Base-by-base conservation (phyloP, 1,140 invertebrate genomes). In the Zaprionus ghesquierei region DNA sequence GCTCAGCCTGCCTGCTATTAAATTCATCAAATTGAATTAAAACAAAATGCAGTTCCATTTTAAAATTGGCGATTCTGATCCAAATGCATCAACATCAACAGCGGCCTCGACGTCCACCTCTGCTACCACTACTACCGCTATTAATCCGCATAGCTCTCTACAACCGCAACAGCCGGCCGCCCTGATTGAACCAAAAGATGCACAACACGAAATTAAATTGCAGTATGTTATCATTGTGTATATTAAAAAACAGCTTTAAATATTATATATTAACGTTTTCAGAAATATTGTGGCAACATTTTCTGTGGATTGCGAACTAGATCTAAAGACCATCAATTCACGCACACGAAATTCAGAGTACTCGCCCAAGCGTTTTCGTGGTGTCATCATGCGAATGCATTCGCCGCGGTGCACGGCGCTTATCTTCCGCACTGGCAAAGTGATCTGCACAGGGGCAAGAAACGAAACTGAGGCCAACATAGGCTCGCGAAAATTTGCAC, bases 301-400 rank as follows among this genome's bases (percentile, higher is more conserved):
- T 0, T 98, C 97, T 90, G 93, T 99, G 50, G 95, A 95, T 23
- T 98, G 97, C 91, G 95, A 96, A 92, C 92, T 99, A 59, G 96
- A 98, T 92, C 93, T 99, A 20, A 95, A 96, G 89, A 96, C 96
- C 71, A 99, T 99, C 70, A 99, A 99, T 75, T 95, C 98, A 27
- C 95, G 98, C 79, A 99, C 99, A 8, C 94, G 99, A 90, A 99
- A 99, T 94, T 99, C 99, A 0, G 99, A 99, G 93, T 99, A 99
- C 82, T 99, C 99, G 93, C 99, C 99, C 27, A 96, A 97, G 55
- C 95, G 99, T 89, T 99, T 99, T 94, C 97, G 98, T 91, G 99
- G 99, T 33, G 96, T 99, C 3, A 97, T 99, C 13, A 99, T 99
- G 98, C 94, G 98, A 89, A 98, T 99, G 90, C 93, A 98, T 77